Percentiles rank a stretch among this genome's conserved stretches.
These are phyloP conservation scores for Arizona elegans DNA, from an alignment of 2,113 vertebrate species.

Conservation along the genomic window DNA sequence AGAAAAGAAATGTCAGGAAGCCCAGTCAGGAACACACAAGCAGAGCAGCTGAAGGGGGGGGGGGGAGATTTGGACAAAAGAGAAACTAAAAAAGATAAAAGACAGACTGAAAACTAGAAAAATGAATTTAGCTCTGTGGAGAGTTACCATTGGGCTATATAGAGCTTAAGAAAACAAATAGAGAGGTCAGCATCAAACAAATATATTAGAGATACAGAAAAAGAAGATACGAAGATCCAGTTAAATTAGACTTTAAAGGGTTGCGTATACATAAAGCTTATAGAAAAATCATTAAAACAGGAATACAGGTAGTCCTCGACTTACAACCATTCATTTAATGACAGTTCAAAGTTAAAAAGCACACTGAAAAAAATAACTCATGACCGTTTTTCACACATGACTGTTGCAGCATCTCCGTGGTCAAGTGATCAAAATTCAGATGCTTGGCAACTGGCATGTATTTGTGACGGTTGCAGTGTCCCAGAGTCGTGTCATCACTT, in stretches of 20 bases:
- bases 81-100: neutral
- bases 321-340: no score
- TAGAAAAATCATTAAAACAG: neutral
- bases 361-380: no score
- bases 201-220: neutral
- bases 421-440: no score
- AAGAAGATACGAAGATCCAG: neutral
- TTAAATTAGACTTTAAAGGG: neutral
- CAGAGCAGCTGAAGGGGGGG: neutral
- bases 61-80: neutral
- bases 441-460: no score
- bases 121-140: neutral
- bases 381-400: no score
- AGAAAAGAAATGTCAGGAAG: neutral
- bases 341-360: no score
- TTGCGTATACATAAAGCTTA: neutral
- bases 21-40: neutral
- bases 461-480: no score
- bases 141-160: neutral
- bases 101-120: neutral
- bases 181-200: neutral
- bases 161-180: neutral
- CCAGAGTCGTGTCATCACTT: neutral
- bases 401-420: no score
- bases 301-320: no score